Evolutionary conservation across 1,140 invertebrate species (phyloP), one percentile per base, ranked within the genome.

Genomic region (Propsilocerus akamusi): DNA sequence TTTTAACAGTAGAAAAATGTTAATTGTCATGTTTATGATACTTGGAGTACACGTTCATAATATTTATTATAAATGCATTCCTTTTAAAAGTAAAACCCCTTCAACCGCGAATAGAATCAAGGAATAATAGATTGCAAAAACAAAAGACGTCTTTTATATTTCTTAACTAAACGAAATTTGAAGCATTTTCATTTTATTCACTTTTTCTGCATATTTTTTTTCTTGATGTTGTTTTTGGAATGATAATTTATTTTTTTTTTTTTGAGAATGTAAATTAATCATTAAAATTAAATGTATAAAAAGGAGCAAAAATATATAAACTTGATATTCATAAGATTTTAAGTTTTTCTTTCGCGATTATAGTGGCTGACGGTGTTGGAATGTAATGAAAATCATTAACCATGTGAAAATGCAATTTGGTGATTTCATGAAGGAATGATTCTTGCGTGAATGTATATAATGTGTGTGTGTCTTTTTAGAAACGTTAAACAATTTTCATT

Each of bases 201-300:
- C 22, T n/a, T 41, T 30, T 41, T 41, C 34, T 41, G 34, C 34
- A 41, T 5, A 17, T 17, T 41, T 41, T 41, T 34, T 34, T 34
- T n/a, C n/a, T n/a, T n/a, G n/a, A n/a, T n/a, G n/a, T n/a, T n/a
- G n/a, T n/a, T 34, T 41, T 41, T 41, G 14, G 17, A 41, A 17
- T 41, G 34, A 41, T 41, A 41, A 41, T 20, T 41, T 41, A 14
- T n/a, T n/a, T n/a, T n/a, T 20, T 41, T 7, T 17, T 17, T 17
- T 41, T 37, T 41, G 14, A 41, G 34, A 41, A 41, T 20, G 34
- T 41, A 41, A 17, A 20, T 14, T 41, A 41, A 41, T 41, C 17
- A 41, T 41, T 41, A 41, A 41, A 41, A 20, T 41, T 41, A 41
- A 41, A 41, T 41, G 34, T 41, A 41, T 41, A 41, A 41, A 41